Percentiles rank a stretch among this genome's conserved stretches.
phyloP scores from a whole-genome alignment of 2,113 vertebrate genomes.

The Climacteris rufus region DNA sequence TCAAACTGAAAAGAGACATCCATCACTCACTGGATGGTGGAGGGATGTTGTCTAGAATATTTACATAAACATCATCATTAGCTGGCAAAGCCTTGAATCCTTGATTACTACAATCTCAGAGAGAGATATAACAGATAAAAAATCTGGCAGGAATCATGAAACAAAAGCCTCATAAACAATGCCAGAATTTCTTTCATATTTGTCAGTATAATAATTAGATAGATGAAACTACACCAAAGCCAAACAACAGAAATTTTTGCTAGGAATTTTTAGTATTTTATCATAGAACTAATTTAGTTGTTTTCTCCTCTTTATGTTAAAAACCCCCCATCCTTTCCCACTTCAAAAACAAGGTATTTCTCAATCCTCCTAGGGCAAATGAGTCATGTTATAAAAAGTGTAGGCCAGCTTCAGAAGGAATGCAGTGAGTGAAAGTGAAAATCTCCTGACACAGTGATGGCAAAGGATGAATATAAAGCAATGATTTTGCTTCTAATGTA shows the following conservation, averaged over 20 bases:
- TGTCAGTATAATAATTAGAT: background rate
- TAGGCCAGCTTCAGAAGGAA: background rate
- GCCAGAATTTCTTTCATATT: background rate
- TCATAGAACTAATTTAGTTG: background rate
- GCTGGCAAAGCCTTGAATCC: background rate
- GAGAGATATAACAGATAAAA: background rate
- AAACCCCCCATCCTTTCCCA: background rate
- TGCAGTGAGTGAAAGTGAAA: background rate
- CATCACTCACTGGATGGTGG: background rate
- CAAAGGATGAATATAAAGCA: background rate
- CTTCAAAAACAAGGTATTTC: background rate
- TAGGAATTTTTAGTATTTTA: background rate
- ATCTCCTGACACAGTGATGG: background rate
- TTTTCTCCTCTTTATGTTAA: background rate
- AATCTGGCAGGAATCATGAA: background rate
- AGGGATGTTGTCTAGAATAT: background rate
- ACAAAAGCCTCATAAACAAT: background rate
- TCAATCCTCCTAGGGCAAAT: background rate
- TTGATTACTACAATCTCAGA: background rate
- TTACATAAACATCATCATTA: background rate
- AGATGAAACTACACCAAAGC: background rate
- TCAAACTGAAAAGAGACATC: background rate
- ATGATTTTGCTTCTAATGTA: background rate
- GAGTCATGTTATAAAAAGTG: background rate
- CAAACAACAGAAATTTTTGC: background rate